A percentile compares a stretch with the other conserved stretches of the same genome.
phyloP scores from a whole-genome alignment of 2,888 invertebrate species.

The Pseudococcus longispinus region DNA sequence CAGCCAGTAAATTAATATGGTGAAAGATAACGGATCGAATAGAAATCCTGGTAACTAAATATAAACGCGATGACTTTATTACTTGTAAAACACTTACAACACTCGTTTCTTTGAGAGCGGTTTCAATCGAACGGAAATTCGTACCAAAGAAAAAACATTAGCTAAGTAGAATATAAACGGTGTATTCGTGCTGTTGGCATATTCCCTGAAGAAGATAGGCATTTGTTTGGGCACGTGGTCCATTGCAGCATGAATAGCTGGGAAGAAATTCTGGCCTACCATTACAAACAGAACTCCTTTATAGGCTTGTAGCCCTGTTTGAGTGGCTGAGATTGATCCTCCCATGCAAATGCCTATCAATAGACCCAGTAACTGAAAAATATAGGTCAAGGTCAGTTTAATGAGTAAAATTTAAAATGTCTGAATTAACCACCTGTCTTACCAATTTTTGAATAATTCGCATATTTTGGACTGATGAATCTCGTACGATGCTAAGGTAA shows the following conservation, averaged over 20 bases:
- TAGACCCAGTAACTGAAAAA: conserved; percentile 61
- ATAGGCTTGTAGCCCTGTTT: conserved; percentile 84
- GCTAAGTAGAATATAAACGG: conserved; percentile 82
- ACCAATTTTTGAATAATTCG: conserved; percentile 50
- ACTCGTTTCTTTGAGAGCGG: background rate
- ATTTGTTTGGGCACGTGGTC: conserved; percentile 82
- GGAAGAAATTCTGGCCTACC: conserved; percentile 88
- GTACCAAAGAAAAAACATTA: conserved; percentile 81
- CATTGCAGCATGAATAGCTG: conserved; percentile 88
- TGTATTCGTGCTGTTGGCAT: conserved; percentile 81
- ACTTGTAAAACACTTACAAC: too few relatives aligned
- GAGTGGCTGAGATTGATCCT: conserved; percentile 75
- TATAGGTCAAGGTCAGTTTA: background rate
- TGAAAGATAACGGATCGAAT: conserved; percentile 46
- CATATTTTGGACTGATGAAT: conserved; percentile 33
- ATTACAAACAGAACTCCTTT: conserved; percentile 88
- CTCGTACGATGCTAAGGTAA: conserved; percentile 1
- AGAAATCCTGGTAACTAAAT: conserved; percentile 49
- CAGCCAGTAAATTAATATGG: conserved; percentile 22
- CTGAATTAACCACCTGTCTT: background rate
- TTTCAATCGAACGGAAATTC: conserved; percentile 58
- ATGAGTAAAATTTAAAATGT: background rate
- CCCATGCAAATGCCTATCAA: conserved; percentile 86
- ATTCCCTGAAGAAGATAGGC: conserved; percentile 81
- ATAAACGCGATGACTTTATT: background rate